Conservation (phyloP, 2,888 invertebrate genomes). For the Notodonta ziczac region DNA sequence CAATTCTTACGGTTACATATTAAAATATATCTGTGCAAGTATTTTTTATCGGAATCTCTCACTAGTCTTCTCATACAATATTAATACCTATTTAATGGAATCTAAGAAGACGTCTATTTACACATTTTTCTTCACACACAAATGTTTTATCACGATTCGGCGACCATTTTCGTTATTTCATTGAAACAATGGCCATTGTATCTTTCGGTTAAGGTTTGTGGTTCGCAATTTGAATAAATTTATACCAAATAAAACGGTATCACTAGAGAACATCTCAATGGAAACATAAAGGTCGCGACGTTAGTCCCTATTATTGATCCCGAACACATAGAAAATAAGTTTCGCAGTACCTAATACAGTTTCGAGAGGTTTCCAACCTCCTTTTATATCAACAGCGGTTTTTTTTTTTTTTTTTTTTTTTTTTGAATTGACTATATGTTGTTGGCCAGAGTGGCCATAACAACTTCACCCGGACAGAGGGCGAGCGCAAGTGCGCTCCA, state of each 20-base stretch:
- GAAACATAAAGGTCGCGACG: constrained; percentile 34
- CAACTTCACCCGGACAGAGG: too few species aligned
- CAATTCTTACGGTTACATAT: not conserved
- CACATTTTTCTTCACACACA: constrained; percentile 6
- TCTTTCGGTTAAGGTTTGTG: constrained; percentile 40
- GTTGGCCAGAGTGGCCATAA: too few species aligned
- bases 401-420: too few species aligned
- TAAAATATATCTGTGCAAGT: not conserved
- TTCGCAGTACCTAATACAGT: constrained; percentile 18
- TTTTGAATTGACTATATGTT: too few species aligned
- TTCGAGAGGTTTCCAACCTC: not conserved
- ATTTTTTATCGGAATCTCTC: too few species aligned
- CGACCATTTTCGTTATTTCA: constrained; percentile 29
- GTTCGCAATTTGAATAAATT: constrained; percentile 39
- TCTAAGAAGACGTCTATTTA: constrained; percentile 12
- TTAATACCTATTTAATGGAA: not conserved
- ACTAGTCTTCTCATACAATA: not conserved
- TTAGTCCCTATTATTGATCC: constrained; percentile 30
- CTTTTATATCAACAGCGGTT: too few species aligned
- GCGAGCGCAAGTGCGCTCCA: too few species aligned
- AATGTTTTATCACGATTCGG: constrained; percentile 17
- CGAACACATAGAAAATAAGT: constrained; percentile 31
- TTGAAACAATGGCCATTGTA: constrained; percentile 30
- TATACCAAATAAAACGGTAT: constrained; percentile 35
- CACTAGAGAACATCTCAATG: constrained; percentile 37